These are phyloP conservation scores for Leuctra nigra DNA, from an alignment of 2,888 invertebrate genomes.

Conservation along the genomic window DNA sequence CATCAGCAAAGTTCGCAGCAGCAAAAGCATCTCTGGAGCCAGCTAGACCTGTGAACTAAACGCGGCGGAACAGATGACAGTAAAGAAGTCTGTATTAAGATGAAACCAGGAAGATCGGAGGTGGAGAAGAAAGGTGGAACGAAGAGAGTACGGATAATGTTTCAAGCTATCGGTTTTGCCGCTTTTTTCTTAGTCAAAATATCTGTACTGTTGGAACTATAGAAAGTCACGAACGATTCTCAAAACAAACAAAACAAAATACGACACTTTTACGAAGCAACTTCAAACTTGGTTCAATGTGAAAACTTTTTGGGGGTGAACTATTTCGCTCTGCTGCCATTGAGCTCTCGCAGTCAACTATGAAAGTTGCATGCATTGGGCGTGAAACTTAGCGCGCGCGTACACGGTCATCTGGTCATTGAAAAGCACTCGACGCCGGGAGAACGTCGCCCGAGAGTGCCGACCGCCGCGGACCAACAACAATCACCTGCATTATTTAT, in stretches of 20 bases:
- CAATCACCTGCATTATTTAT: background rate
- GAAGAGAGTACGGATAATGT: background rate
- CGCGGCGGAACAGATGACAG: slow-evolving; percentile 13
- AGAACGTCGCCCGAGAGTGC: background rate
- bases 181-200: too few relatives aligned
- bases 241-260: too few relatives aligned
- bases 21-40: background rate
- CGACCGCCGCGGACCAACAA: background rate
- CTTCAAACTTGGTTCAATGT: too few relatives aligned
- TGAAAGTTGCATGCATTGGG: too few relatives aligned
- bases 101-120: background rate
- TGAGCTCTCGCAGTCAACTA: background rate
- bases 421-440: background rate
- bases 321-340: too few relatives aligned
- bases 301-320: too few relatives aligned
- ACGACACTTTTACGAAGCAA: too few relatives aligned
- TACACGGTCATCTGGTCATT: background rate
- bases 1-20: slow-evolving; percentile 16
- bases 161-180: too few relatives aligned
- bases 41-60: background rate
- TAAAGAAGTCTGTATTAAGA: background rate
- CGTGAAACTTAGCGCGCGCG: background rate
- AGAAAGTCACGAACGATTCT: too few relatives aligned
- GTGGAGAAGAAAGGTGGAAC: background rate
- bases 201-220: too few relatives aligned